Evolutionary conservation across 2,113 vertebrate species (phyloP).

Genomic region (Lycaon pictus): DNA sequence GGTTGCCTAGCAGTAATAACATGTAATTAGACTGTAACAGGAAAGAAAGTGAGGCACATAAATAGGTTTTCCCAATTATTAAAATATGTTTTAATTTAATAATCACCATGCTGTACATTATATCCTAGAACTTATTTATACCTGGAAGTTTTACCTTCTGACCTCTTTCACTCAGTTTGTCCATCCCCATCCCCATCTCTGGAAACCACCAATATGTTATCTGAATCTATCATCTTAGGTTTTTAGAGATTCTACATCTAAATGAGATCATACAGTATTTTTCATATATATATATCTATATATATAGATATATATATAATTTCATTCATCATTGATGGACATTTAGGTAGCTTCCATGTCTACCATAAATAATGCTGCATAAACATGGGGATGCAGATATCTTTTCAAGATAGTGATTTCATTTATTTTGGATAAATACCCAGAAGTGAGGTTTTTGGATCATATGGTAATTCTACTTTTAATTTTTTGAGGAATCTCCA

Average conservation of each 20-base stretch:
- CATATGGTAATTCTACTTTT: not conserved
- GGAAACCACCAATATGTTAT: not conserved
- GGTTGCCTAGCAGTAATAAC: not conserved
- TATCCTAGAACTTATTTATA: not conserved
- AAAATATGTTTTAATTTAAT: not conserved
- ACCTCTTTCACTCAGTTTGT: not conserved
- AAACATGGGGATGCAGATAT: not conserved
- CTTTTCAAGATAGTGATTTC: not conserved
- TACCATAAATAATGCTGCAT: not conserved
- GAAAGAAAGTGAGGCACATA: not conserved
- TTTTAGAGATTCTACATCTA: not conserved
- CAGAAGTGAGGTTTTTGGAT: not conserved
- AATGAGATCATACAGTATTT: not conserved
- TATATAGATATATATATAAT: not conserved
- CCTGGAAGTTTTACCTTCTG: not conserved
- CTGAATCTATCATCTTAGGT: not conserved
- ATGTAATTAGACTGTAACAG: not conserved
- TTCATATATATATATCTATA: not conserved
- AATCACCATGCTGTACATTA: not conserved
- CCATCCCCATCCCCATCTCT: not conserved
- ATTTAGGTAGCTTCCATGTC: not conserved
- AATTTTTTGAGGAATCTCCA: not conserved
- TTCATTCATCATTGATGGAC: not conserved
- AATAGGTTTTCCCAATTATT: not conserved
- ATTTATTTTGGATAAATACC: not conserved